Evolutionary conservation across 92 coral and sea anemone species (phyloP), one percentile per base, ranked within the genome.

Genomic region (Ricordea florida): DNA sequence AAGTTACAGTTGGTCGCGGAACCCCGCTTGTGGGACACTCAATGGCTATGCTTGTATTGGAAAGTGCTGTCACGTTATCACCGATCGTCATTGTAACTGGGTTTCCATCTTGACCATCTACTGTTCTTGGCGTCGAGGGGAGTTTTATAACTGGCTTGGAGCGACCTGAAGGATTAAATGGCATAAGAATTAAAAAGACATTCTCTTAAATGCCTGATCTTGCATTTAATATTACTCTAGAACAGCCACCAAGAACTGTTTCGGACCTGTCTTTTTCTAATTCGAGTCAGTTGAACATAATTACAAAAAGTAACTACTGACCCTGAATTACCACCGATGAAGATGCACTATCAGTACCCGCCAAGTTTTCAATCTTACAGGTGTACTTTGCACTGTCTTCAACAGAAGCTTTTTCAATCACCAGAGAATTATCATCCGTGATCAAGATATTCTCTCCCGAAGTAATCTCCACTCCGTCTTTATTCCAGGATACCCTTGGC

Each of bases 401-500:
- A 8, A 44, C 50, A 25, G 40, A 23, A 3, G 74, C 43, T 15
- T 11, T 57, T 61, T 37, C 43, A 27, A 80, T 38, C 22, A 66
- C 27, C 80, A 80, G 41, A 10, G 17, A 4, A 13, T 30, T 23
- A 1, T 15, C 47, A 16, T 50, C 22, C 5, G 10, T 43, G 53
- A 63, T 43, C 15, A 10, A 26, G 18, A 42, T 42, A 1, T 42
- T 42, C 9, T 16, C 70, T 16, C 52, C 70, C n/a, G 62, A 34
- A 25, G 36, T 48, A 27, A 90, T 40, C 22, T 30, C 22, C 16
- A 41, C 62, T 22, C 91, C 96, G 48, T 72, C 83, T 69, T 67
- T 83, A 15, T 42, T 53, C 96, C 96, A 93, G 55, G 80, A 47
- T 43, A 89, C 85, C 14, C 57, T 63, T 31, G 98, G 98, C 56